These are phyloP conservation scores for Asobara japonica DNA, from an alignment of 1,140 invertebrate species.

Conservation along the genomic window DNA sequence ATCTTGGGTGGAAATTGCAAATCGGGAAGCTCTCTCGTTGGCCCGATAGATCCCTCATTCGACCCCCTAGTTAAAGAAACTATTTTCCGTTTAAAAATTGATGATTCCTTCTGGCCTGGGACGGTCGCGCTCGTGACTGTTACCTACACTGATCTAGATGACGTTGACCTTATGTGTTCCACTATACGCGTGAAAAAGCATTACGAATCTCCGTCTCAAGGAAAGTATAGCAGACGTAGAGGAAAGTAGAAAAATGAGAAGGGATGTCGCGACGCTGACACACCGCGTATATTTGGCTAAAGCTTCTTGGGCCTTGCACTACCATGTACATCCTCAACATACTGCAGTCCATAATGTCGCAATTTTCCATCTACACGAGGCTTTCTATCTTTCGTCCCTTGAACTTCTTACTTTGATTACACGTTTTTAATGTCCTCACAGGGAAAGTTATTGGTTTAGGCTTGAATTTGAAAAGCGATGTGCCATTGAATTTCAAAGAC, in stretches of 20 bases:
- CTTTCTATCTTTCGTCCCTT: background rate
- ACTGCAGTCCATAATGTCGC: background rate
- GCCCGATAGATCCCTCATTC: too few species aligned
- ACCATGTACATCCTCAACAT: background rate
- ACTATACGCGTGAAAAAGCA: constrained; percentile 11
- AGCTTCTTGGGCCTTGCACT: constrained; percentile 18
- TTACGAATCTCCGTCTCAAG: constrained; percentile 34
- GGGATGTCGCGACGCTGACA: constrained; percentile 44
- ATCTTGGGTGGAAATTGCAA: too few species aligned
- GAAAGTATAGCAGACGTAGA: constrained; percentile 9
- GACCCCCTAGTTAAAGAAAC: too few species aligned
- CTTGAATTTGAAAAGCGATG: too few species aligned
- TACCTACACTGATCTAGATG: constrained; percentile 2
- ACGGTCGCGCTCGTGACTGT: background rate
- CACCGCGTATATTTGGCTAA: constrained; percentile 44
- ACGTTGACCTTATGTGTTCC: constrained; percentile 1
- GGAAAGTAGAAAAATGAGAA: constrained; percentile 18
- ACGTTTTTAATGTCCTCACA: too few species aligned
- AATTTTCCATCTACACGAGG: background rate
- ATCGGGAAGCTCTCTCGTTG: too few species aligned
- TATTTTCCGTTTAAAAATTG: background rate
- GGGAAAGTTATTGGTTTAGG: too few species aligned
- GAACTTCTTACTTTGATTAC: background rate
- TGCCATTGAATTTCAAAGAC: too few species aligned
- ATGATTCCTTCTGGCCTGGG: background rate